phyloP scores from a whole-genome alignment of 1,140 invertebrate species.

The Dolichoris vasculosae region DNA sequence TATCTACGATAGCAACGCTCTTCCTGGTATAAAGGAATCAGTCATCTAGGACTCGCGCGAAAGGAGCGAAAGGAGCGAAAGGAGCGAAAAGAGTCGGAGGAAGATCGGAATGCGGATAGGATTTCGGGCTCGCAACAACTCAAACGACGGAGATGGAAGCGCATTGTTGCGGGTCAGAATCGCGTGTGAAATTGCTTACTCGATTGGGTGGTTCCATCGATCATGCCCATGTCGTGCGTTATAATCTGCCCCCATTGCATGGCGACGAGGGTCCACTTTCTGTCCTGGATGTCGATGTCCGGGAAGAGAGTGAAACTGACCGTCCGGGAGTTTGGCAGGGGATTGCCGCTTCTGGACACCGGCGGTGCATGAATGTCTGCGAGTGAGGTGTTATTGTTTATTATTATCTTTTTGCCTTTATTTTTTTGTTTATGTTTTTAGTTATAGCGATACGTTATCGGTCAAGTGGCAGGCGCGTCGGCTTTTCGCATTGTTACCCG shows the following conservation, averaged over 20 bases:
- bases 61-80: neutral
- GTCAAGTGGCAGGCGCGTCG: neutral
- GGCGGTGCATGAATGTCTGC: slow-evolving; percentile 81
- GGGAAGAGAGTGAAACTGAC: slow-evolving; percentile 83
- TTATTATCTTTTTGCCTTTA: neutral
- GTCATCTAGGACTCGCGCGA: neutral
- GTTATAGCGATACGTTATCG: slow-evolving; percentile 10
- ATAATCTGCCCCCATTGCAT: slow-evolving; percentile 93
- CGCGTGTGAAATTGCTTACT: slow-evolving; percentile 76
- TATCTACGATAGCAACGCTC: neutral
- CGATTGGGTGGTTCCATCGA: slow-evolving; percentile 81
- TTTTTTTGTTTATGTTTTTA: neutral
- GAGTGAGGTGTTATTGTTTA: neutral
- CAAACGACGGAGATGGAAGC: neutral
- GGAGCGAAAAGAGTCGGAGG: neutral
- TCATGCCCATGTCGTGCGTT: slow-evolving; percentile 89
- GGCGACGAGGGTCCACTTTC: slow-evolving; percentile 82
- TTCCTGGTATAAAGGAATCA: neutral
- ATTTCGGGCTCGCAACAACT: neutral
- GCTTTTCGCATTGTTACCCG: neutral
- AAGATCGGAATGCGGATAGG: neutral
- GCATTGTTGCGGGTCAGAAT: neutral
- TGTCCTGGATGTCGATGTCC: slow-evolving; percentile 79
- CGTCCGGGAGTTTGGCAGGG: slow-evolving; percentile 82
- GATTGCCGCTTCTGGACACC: slow-evolving; percentile 76